These are phyloP conservation scores for Drosophila lowei DNA, from an alignment of 1,140 invertebrate genomes.

Conservation along the genomic window DNA sequence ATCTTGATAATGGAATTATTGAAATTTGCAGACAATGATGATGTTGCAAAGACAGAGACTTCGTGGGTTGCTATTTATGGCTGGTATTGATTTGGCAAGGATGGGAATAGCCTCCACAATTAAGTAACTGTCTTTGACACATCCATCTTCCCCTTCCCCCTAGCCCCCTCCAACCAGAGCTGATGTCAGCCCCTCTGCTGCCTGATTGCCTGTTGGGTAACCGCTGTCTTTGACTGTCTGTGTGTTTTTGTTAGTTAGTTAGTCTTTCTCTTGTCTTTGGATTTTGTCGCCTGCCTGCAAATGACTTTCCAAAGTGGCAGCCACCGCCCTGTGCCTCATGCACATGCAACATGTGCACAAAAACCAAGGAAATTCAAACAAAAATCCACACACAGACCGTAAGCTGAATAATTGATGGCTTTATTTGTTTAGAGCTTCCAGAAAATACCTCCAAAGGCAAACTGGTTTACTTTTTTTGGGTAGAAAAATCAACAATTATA, in stretches of 20 bases:
- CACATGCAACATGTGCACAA: constrained; percentile 32
- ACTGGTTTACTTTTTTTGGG: constrained; percentile 38
- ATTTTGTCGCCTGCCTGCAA: constrained; percentile 39
- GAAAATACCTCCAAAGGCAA: constrained; percentile 35
- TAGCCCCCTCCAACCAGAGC: background rate
- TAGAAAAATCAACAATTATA: background rate
- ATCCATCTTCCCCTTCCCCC: constrained; percentile 15
- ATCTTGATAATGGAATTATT: constrained; percentile 79
- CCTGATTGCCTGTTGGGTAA: constrained; percentile 52
- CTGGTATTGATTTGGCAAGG: constrained; percentile 1
- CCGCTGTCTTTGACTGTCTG: background rate
- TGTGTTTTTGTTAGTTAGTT: constrained; percentile 23
- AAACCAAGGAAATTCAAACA: constrained; percentile 34
- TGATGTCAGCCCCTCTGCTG: constrained; percentile 6
- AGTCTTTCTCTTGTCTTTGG: constrained; percentile 21
- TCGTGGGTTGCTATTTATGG: background rate
- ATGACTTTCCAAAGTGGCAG: constrained; percentile 62
- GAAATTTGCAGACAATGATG: constrained; percentile 42
- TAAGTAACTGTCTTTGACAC: constrained; percentile 58
- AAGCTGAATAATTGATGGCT: constrained; percentile 13
- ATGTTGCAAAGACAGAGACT: too few relatives aligned
- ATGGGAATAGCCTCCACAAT: constrained; percentile 34
- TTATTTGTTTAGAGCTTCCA: constrained; percentile 34
- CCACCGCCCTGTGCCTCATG: background rate
- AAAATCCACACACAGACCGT: constrained; percentile 27